A percentile compares a stretch with the other conserved stretches of the same genome.
Conservation (phyloP, 2,113 vertebrate genomes). For the Gallinago jamesoni region DNA sequence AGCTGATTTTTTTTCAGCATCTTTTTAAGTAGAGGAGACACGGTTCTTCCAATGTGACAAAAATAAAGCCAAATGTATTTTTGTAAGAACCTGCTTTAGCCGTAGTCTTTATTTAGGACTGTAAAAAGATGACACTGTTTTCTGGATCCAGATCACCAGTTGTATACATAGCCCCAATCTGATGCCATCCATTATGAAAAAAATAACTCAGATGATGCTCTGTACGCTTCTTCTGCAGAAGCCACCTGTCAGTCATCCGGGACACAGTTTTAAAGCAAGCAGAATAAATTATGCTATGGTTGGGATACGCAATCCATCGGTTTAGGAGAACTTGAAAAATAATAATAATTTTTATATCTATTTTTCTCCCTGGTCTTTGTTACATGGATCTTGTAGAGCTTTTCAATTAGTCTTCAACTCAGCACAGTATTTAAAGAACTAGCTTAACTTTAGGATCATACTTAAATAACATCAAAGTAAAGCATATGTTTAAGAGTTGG, state of each 20-base stretch:
- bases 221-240: not conserved
- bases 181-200: not conserved
- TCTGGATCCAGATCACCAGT: not conserved
- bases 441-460: not conserved
- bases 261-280: not conserved
- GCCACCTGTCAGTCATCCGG: not conserved
- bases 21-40: not conserved
- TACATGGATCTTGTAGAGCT: not conserved
- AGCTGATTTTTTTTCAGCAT: not conserved
- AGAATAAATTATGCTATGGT: not conserved
- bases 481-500: not conserved
- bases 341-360: accelerated
- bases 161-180: not conserved
- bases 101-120: not conserved
- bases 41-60: not conserved
- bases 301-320: not conserved
- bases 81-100: not conserved
- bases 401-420: not conserved
- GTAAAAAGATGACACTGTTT: not conserved
- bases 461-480: not conserved
- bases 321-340: not conserved
- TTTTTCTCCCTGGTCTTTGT: not conserved
- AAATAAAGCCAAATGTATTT: not conserved
- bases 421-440: not conserved
- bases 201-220: not conserved